These are phyloP conservation scores for Umimayanthus chanpuru DNA, from an alignment of 92 coral and sea anemone species.

Conservation along the genomic window DNA sequence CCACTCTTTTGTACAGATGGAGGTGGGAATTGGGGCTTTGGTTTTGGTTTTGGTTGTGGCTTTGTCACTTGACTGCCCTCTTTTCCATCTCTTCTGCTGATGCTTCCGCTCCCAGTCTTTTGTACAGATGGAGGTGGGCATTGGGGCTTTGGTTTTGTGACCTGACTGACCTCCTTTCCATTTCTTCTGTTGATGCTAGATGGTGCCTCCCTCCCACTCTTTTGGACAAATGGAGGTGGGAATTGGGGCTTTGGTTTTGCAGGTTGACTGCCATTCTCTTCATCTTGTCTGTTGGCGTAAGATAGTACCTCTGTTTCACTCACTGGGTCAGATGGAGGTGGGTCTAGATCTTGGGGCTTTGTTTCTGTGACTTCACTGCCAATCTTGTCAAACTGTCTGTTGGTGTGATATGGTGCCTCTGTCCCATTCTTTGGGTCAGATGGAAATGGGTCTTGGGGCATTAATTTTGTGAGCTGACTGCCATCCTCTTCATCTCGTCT, in stretches of 20 bases:
- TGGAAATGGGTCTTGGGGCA: neutral
- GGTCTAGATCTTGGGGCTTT: neutral
- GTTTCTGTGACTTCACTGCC: too few species aligned
- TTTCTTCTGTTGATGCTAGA: too few species aligned
- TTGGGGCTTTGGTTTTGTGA: neutral
- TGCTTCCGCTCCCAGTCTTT: too few species aligned
- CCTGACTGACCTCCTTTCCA: neutral
- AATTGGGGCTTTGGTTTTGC: neutral
- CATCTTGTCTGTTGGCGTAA: too few species aligned
- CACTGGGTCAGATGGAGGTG: neutral
- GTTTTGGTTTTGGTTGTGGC: neutral
- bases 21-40: neutral
- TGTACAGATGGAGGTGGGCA: neutral
- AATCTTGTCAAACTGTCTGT: neutral
- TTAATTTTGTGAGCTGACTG: neutral
- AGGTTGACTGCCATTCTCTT: neutral
- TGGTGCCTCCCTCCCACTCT: neutral
- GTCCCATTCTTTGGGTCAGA: neutral
- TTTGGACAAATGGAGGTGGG: neutral
- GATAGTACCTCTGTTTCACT: neutral
- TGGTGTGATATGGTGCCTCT: too few species aligned
- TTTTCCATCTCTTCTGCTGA: too few species aligned
- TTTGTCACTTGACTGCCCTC: neutral
- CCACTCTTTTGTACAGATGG: too few species aligned
- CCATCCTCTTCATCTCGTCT: neutral